Evolutionary conservation across 1,140 invertebrate species (phyloP).

Genomic region (Nephotettix cincticeps): DNA sequence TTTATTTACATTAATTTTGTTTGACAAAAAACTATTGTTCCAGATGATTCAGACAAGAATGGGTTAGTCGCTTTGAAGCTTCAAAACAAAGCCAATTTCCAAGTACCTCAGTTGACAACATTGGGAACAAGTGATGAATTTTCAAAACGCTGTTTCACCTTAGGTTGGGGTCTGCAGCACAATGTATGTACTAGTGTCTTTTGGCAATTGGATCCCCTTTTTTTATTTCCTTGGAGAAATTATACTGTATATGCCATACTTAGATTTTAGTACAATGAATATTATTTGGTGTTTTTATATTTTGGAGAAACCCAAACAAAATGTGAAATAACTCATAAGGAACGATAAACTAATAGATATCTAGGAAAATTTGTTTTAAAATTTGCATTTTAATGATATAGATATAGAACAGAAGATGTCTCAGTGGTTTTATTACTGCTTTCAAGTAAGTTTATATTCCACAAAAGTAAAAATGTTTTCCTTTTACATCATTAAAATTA

Average conservation of each 20-base stretch:
- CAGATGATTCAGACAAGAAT: too few relatives aligned
- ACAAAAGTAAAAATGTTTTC: too few relatives aligned
- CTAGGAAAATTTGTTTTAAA: too few relatives aligned
- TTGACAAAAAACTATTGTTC: too few relatives aligned
- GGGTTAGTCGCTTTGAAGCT: background rate
- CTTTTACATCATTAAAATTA: too few relatives aligned
- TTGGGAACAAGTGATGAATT: background rate
- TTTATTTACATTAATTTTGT: too few relatives aligned
- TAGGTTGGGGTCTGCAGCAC: background rate
- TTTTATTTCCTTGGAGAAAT: background rate
- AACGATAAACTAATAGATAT: too few relatives aligned
- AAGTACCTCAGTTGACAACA: background rate
- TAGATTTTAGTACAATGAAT: background rate
- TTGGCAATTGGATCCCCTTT: background rate
- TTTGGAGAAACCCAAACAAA: background rate
- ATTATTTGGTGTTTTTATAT: background rate
- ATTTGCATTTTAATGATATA: too few relatives aligned
- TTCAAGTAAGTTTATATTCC: too few relatives aligned
- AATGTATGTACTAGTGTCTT: background rate
- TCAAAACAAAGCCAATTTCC: background rate
- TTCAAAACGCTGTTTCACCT: background rate
- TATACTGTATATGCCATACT: background rate
- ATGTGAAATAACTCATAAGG: background rate
- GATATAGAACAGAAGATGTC: too few relatives aligned
- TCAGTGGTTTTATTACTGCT: too few relatives aligned